Base-by-base conservation (phyloP, 2,888 invertebrate genomes). In the Tuta absoluta region DNA sequence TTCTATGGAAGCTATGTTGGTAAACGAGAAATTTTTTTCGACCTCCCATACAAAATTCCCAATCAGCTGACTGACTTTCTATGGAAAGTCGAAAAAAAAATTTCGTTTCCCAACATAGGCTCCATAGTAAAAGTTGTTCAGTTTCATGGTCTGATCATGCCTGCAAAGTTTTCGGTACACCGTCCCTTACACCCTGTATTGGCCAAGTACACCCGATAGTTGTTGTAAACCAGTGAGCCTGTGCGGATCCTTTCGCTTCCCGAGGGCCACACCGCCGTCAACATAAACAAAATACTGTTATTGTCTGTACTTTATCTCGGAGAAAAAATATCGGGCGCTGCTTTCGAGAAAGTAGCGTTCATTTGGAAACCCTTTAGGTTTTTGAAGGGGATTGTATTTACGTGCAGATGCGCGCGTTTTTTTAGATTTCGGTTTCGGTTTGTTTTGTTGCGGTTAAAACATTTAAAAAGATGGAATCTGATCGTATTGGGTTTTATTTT, bases 201-300 rank as follows among this genome's bases (percentile, higher is more conserved):
- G 58, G 58, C 12, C 38, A 38, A 58, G 37, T 38, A 37, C 12
- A 45, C 14, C 70, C 76, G 76, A 85, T 85, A 82, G 85, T 77
- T 76, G 73, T 77, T 78, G 77, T 81, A 78, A 80, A 77, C 79
- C 72, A 76, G 73, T 73, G 72, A 71, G 73, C 71, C 75, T 75
- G 69, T 69, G 72, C 70, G 77, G 80, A 80, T 76, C 79, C 77
- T 69, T 74, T 65, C 71, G 67, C 71, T 82, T 83, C 82, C 85
- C 71, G 80, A 77, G 85, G 76, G 75, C 75, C 70, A 75, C 77
- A 79, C 84, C 82, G 83, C 78, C 83, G 84, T 87, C 87, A 84
- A 88, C 85, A 86, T 87, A 89, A 90, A 88, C 88, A 88, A 87
- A 87, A 86, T 81, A 78, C 78, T 82, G 85, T 86, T 84, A 85